phyloP scores from a whole-genome alignment of 2,888 invertebrate species.

The Perithous albicinctus region DNA sequence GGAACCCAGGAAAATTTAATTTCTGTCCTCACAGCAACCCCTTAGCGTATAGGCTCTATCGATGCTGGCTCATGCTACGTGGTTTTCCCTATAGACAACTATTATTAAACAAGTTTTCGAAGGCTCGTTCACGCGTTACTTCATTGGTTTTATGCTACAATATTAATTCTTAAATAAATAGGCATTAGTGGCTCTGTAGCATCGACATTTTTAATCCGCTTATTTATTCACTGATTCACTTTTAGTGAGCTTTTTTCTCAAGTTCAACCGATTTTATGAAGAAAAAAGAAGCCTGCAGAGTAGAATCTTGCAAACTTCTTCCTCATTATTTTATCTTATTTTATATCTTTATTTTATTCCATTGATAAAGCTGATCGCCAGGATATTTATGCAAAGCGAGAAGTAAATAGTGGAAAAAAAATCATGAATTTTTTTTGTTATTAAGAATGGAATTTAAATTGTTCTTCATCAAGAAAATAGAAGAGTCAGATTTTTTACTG shows the following conservation, averaged over 20 bases:
- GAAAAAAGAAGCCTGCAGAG: not conserved
- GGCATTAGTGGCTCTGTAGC: not conserved
- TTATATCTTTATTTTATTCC: no score
- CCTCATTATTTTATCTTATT: no score
- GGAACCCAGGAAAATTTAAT: slow-evolving; percentile 60
- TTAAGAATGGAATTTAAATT: no score
- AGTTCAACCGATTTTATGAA: not conserved
- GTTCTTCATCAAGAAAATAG: no score
- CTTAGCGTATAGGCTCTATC: not conserved
- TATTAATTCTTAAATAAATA: not conserved
- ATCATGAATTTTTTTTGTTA: no score
- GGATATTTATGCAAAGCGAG: no score
- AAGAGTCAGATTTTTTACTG: no score
- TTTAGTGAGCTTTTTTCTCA: not conserved
- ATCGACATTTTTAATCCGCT: not conserved
- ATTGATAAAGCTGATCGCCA: no score
- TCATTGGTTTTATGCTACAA: not conserved
- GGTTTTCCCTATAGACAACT: slow-evolving; percentile 9
- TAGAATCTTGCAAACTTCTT: no score
- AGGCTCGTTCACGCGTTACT: not conserved
- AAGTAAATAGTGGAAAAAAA: no score
- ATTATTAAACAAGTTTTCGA: slow-evolving; percentile 20
- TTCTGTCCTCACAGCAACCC: slow-evolving; percentile 37
- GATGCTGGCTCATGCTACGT: slow-evolving; percentile 14
- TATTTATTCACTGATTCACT: not conserved